Base-by-base conservation (phyloP, 2,888 invertebrate species). In the Sphinx pinastri region DNA sequence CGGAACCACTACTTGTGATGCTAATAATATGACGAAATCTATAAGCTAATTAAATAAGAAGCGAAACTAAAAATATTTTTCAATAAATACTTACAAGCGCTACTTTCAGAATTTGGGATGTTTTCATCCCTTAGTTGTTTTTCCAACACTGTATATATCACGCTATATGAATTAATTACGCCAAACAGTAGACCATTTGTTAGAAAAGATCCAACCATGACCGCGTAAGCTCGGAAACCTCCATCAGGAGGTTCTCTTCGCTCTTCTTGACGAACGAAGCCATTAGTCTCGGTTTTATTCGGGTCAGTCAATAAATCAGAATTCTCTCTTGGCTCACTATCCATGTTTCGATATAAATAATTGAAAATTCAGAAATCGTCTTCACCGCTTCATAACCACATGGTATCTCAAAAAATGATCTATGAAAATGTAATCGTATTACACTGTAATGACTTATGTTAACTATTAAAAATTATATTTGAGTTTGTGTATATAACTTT, bases 141-240 rank as follows among this genome's bases (percentile, higher is more conserved):
- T 79, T 95, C 94, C 60, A 98, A 94, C 75, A 96, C 95, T 10
- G 95, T 94, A 85, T 97, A 97, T 75, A 98, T 95, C 47, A 98
- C 96, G 77, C 98, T 97, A 85, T 97, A 98, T 0, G 97, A 97
- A 92, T 99, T 99, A 82, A 99, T 98, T 60, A 98, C 96, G 66
- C 98, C 98, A 88, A 98, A 98, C 68, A 99, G 94, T 68, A 98
- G 96, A 8, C 98, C 98, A 89, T 99, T 98, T 81, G 97, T 97
- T 71, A 98, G 93, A 88, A 98, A 98, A 71, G 98, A 98, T 59
- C 96, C 97, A 58, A 98, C 80, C 95, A 98, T 95, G 16, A 98
- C 96, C 72, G 96, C 89, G 96, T 97, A 98, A 0, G 98, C 98
- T 80, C 97, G 95, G 14, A 95, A 77, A 0, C 97, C 97, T 13